These are phyloP conservation scores for Myotis davidii DNA, from an alignment of 2,113 vertebrate species.

Conservation along the genomic window DNA sequence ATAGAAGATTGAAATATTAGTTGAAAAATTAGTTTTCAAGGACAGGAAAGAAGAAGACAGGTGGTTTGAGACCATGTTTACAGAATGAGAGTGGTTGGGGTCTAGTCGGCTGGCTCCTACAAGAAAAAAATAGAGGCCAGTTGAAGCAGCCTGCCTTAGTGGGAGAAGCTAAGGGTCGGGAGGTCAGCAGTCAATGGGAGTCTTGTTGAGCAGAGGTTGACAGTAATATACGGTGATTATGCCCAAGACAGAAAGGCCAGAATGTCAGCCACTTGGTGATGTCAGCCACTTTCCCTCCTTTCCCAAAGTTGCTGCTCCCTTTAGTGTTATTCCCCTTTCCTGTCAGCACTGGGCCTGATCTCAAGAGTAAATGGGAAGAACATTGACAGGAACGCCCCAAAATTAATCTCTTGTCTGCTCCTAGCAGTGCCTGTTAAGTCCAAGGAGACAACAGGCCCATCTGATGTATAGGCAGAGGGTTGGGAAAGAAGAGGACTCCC, in stretches of 20 bases:
- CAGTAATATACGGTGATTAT: background rate
- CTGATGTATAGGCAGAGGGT: background rate
- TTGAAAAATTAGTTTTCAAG: constrained; percentile 45
- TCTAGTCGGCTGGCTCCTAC: too few relatives aligned
- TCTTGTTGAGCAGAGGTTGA: background rate
- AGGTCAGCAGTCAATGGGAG: background rate
- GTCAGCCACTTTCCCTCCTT: background rate
- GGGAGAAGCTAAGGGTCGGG: background rate
- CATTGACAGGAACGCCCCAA: background rate
- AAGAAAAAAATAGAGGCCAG: background rate
- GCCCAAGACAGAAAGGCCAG: background rate
- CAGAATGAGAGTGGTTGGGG: background rate
- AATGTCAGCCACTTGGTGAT: background rate
- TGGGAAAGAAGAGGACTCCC: background rate
- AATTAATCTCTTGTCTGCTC: background rate
- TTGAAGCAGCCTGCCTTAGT: background rate
- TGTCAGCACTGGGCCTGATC: background rate
- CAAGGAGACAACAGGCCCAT: background rate
- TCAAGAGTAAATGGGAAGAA: background rate
- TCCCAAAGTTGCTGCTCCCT: background rate
- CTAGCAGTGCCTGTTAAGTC: background rate
- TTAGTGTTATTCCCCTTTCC: background rate
- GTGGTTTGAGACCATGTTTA: background rate
- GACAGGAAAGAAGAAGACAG: background rate
- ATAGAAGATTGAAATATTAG: background rate